A percentile compares a stretch with the other conserved stretches of the same genome.
Conservation (phyloP, 2,797 vertebrate genomes). For the Bucorvus abyssinicus region DNA sequence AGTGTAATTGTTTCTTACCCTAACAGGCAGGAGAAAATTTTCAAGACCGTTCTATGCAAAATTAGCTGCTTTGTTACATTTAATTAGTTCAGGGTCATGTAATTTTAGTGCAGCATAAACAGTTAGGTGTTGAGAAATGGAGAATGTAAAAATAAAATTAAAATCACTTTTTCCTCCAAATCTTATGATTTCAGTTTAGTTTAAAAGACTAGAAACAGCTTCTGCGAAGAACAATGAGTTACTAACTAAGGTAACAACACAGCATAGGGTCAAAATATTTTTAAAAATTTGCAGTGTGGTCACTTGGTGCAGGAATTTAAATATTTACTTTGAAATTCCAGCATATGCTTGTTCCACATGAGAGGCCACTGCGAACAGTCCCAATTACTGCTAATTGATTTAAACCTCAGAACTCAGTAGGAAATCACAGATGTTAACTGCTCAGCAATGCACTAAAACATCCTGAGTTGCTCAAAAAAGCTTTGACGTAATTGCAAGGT, state of each 20-base stretch:
- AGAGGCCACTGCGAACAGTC: slow-evolving; percentile 44
- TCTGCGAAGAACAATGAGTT: neutral
- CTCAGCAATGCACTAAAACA: slow-evolving; percentile 58
- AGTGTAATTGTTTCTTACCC: slow-evolving; percentile 8
- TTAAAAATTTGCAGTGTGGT: neutral
- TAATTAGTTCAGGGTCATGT: neutral
- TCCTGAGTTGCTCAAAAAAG: slow-evolving; percentile 63
- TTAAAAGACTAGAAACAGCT: slow-evolving; percentile 29
- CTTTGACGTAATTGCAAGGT: slow-evolving; percentile 37
- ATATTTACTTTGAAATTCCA: slow-evolving; percentile 61
- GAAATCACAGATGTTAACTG: slow-evolving; percentile 69
- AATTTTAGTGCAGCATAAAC: neutral
- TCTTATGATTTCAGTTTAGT: neutral
- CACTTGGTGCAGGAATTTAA: slow-evolving; percentile 3
- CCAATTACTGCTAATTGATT: slow-evolving; percentile 72
- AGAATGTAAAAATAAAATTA: neutral
- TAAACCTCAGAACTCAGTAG: slow-evolving; percentile 69
- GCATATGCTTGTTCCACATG: slow-evolving; percentile 57
- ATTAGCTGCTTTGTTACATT: neutral
- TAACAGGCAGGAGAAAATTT: neutral
- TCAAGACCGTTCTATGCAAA: neutral
- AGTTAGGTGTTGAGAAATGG: neutral
- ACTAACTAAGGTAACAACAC: neutral
- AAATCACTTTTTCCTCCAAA: neutral
- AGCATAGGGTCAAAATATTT: neutral